Percentiles rank a stretch among this genome's conserved stretches.
These are phyloP conservation scores for Mesaphorura yosii DNA, from an alignment of 1,140 invertebrate species.

Conservation along the genomic window DNA sequence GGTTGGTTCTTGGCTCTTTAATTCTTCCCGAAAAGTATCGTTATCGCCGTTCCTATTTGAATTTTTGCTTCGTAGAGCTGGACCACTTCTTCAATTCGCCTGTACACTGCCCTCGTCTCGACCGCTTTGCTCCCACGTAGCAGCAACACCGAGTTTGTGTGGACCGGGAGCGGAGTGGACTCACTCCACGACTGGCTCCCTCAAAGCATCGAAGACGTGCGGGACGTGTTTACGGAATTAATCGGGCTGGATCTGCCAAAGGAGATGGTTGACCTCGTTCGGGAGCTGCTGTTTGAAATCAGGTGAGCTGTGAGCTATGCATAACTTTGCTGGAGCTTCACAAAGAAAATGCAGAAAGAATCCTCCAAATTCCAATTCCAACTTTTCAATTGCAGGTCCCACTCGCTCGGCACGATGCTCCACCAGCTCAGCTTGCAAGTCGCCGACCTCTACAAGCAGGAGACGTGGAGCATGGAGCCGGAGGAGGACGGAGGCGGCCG, in stretches of 20 bases:
- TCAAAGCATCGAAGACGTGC: slow-evolving; percentile 59
- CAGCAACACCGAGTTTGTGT: slow-evolving; percentile 14
- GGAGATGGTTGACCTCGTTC: slow-evolving; percentile 68
- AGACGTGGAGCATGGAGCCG: slow-evolving; percentile 79
- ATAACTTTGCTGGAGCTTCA: not conserved
- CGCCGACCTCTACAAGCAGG: slow-evolving; percentile 59
- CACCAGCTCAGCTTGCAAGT: slow-evolving; percentile 71
- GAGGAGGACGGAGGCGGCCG: slow-evolving; percentile 63
- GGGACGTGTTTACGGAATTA: slow-evolving; percentile 53
- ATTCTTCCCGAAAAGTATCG: too few relatives aligned
- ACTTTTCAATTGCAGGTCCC: slow-evolving; percentile 43
- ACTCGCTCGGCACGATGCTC: slow-evolving; percentile 74
- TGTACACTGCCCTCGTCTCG: too few relatives aligned
- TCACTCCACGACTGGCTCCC: slow-evolving; percentile 55
- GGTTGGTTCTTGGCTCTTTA: too few relatives aligned
- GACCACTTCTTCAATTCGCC: too few relatives aligned
- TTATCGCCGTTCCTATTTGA: too few relatives aligned
- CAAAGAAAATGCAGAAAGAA: not conserved
- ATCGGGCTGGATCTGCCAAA: slow-evolving; percentile 64
- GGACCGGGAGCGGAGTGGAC: slow-evolving; percentile 21
- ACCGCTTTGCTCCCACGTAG: too few relatives aligned
- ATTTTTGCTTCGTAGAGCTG: too few relatives aligned
- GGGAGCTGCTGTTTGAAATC: slow-evolving; percentile 73
- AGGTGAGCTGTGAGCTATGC: slow-evolving; percentile 35
- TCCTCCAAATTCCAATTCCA: not conserved